These are phyloP conservation scores for Mus musculus DNA, from an alignment of 2,113 vertebrate species.

Conservation along the genomic window DNA sequence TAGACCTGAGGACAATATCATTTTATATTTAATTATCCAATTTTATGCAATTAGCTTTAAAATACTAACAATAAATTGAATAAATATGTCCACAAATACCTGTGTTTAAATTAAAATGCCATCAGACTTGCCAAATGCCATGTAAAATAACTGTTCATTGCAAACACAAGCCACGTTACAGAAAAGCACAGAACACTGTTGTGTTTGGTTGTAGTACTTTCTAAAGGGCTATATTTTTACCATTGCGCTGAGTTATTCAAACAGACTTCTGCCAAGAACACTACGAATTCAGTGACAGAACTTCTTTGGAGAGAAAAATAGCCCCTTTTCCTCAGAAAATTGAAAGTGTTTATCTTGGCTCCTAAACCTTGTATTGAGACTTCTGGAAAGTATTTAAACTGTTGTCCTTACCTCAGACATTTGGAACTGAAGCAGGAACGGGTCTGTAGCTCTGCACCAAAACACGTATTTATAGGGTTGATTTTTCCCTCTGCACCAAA, in stretches of 20 bases:
- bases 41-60: constrained; percentile 54
- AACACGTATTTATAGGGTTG: constrained; percentile 72
- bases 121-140: background rate
- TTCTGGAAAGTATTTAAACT: constrained; percentile 81
- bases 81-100: constrained; percentile 13
- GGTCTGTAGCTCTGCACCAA: constrained; percentile 59
- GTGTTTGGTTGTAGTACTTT: constrained; percentile 48
- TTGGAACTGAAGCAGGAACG: constrained; percentile 76
- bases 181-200: constrained; percentile 35
- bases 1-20: background rate
- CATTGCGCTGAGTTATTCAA: constrained; percentile 70
- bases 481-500: constrained; percentile 71
- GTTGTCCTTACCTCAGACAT: constrained; percentile 77
- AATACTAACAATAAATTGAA: constrained; percentile 44
- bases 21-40: constrained; percentile 42
- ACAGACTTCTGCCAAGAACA: constrained; percentile 70
- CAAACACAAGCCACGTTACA: background rate
- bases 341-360: constrained; percentile 79
- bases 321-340: constrained; percentile 73
- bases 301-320: constrained; percentile 77
- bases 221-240: constrained; percentile 69
- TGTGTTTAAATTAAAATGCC: constrained; percentile 14
- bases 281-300: constrained; percentile 72
- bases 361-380: constrained; percentile 70
- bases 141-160: constrained; percentile 23